Conservation (phyloP, 2,888 invertebrate genomes). For the Timema podura region DNA sequence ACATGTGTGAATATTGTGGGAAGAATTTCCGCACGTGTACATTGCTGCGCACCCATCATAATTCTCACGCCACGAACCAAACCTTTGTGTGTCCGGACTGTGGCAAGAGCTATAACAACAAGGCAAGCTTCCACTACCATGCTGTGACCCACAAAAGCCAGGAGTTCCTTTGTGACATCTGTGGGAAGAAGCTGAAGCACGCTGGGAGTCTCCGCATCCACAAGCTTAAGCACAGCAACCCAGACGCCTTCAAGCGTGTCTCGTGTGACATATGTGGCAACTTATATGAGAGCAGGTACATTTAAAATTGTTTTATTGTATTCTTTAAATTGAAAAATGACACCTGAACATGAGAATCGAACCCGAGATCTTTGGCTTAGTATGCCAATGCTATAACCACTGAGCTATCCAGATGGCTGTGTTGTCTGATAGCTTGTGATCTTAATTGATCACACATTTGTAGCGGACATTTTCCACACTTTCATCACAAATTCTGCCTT, state of each 20-base stretch:
- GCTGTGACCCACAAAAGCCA: slow-evolving; percentile 18
- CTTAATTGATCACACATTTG: too few species aligned
- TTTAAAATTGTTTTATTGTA: too few species aligned
- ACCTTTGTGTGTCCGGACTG: slow-evolving; percentile 26
- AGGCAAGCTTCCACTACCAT: slow-evolving; percentile 8
- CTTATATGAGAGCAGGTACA: slow-evolving; percentile 7
- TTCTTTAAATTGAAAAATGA: too few species aligned
- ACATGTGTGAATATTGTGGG: slow-evolving; percentile 39
- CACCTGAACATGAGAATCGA: too few species aligned
- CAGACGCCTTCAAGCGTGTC: neutral
- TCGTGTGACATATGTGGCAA: slow-evolving; percentile 6
- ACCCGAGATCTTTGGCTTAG: too few species aligned
- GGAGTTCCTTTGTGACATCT: slow-evolving; percentile 27
- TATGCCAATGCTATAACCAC: too few species aligned
- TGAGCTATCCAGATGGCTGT: too few species aligned
- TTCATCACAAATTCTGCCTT: too few species aligned
- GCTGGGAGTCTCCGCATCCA: slow-evolving; percentile 7
- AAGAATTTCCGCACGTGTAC: slow-evolving; percentile 36
- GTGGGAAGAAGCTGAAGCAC: slow-evolving; percentile 23
- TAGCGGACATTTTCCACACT: too few species aligned
- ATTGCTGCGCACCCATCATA: slow-evolving; percentile 25
- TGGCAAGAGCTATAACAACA: slow-evolving; percentile 26
- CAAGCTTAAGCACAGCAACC: slow-evolving; percentile 10
- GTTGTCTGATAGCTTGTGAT: too few species aligned
- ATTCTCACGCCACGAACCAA: slow-evolving; percentile 23